Evolutionary conservation across 1,140 invertebrate species (phyloP).

Genomic region (Euborellia annulipes): DNA sequence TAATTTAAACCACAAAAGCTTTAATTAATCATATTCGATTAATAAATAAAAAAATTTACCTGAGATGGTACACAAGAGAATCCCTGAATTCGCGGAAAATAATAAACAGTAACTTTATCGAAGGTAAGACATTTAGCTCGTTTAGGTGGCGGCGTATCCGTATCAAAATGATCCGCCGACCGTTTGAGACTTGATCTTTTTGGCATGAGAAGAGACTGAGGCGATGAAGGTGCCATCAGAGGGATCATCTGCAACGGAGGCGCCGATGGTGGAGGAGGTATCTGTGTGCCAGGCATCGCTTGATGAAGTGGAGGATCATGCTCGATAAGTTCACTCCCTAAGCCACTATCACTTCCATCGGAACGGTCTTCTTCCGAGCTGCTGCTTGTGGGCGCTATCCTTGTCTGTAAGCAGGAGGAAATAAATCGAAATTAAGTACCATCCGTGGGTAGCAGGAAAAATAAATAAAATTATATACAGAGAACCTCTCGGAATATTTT

Average conservation of each 20-base stretch:
- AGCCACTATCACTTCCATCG: conserved; percentile 65
- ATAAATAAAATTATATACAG: no score
- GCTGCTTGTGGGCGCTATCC: background rate
- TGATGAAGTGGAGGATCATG: conserved; percentile 22
- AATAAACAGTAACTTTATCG: conserved; percentile 84
- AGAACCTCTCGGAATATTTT: no score
- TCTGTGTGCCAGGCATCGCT: no score
- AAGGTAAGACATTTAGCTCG: conserved; percentile 71
- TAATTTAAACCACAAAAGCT: no score
- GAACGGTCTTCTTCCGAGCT: conserved; percentile 31
- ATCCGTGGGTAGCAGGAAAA: no score
- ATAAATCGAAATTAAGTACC: no score
- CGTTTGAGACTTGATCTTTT: background rate
- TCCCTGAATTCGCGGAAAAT: conserved; percentile 90
- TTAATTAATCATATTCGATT: background rate
- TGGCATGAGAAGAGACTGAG: background rate
- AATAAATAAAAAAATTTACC: conserved; percentile 22
- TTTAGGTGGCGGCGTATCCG: conserved; percentile 27
- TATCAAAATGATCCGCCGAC: background rate
- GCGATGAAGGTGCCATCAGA: background rate
- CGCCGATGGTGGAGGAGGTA: no score
- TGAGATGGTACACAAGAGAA: conserved; percentile 94
- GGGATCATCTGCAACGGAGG: no score
- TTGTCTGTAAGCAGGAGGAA: no score
- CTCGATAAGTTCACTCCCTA: conserved; percentile 45